These are phyloP conservation scores for Neolamprologus tretocephalus DNA, from an alignment of 2,113 vertebrate genomes.

Conservation along the genomic window DNA sequence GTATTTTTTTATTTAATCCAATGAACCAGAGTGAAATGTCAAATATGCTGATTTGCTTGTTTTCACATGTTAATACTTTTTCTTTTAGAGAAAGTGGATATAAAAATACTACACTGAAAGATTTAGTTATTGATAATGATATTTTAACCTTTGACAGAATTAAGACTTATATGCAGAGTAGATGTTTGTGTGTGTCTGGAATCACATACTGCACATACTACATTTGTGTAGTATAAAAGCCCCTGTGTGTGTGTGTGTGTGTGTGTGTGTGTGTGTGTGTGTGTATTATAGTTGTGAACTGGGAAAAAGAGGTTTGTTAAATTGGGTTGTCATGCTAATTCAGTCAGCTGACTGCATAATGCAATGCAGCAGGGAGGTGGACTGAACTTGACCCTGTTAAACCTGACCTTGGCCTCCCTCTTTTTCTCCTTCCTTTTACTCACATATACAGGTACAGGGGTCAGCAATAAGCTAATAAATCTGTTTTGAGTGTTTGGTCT, in stretches of 20 bases:
- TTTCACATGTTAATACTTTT: neutral
- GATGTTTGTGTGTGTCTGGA: neutral
- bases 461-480: conserved; percentile 68
- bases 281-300: conserved; percentile 32
- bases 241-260: neutral
- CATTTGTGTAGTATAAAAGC: neutral
- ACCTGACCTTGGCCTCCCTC: conserved; percentile 69
- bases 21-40: neutral
- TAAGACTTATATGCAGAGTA: neutral
- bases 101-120: neutral
- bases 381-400: conserved; percentile 76
- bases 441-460: conserved; percentile 42
- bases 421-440: conserved; percentile 12
- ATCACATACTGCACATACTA: neutral
- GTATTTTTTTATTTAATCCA: neutral
- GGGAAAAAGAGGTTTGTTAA: conserved; percentile 65
- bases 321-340: conserved; percentile 76
- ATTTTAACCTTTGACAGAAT: neutral
- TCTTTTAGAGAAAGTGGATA: neutral
- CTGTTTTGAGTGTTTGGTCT: conserved; percentile 15
- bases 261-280: neutral
- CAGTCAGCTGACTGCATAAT: conserved; percentile 74
- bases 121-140: neutral
- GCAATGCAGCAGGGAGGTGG: conserved; percentile 64
- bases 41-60: neutral